A percentile compares a stretch with the other conserved stretches of the same genome.
Conservation (phyloP, 2,888 invertebrate species). For the Syrista parreyssii region DNA sequence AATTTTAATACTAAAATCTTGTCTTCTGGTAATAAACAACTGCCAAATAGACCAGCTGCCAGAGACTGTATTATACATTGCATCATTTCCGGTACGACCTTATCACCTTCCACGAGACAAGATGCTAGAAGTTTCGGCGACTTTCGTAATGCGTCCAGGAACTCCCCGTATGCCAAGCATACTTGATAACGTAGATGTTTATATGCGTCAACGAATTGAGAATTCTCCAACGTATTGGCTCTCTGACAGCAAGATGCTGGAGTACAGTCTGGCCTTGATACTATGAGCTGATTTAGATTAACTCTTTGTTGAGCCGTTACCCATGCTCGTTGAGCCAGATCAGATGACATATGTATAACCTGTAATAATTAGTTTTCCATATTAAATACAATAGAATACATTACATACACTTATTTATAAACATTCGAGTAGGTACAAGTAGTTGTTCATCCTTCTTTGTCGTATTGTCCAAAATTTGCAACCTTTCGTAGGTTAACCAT, state of each 20-base stretch:
- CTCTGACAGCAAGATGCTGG: constrained; percentile 82
- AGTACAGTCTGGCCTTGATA: constrained; percentile 80
- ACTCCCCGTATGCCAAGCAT: constrained; percentile 74
- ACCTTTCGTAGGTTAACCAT: too few species aligned
- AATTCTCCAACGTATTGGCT: constrained; percentile 73
- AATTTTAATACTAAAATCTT: constrained; percentile 75
- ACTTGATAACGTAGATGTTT: constrained; percentile 88
- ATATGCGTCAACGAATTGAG: constrained; percentile 82
- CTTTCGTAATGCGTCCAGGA: constrained; percentile 76
- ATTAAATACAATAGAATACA: not conserved
- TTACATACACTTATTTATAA: not conserved
- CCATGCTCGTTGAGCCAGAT: constrained; percentile 83
- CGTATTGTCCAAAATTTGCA: too few species aligned
- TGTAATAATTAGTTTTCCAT: constrained; percentile 37
- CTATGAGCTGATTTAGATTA: constrained; percentile 80
- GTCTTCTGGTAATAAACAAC: constrained; percentile 81
- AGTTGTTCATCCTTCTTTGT: not conserved
- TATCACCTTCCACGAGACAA: constrained; percentile 77
- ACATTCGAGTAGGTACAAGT: not conserved
- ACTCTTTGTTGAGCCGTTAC: constrained; percentile 88
- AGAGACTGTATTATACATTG: constrained; percentile 69
- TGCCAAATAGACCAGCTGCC: constrained; percentile 78
- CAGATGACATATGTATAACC: constrained; percentile 70
- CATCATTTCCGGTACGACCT: constrained; percentile 66
- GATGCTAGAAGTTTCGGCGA: constrained; percentile 78